Percentiles rank a stretch among this genome's conserved stretches.
These are phyloP conservation scores for Antheraea mylitta DNA, from an alignment of 1,140 invertebrate genomes.

Conservation along the genomic window DNA sequence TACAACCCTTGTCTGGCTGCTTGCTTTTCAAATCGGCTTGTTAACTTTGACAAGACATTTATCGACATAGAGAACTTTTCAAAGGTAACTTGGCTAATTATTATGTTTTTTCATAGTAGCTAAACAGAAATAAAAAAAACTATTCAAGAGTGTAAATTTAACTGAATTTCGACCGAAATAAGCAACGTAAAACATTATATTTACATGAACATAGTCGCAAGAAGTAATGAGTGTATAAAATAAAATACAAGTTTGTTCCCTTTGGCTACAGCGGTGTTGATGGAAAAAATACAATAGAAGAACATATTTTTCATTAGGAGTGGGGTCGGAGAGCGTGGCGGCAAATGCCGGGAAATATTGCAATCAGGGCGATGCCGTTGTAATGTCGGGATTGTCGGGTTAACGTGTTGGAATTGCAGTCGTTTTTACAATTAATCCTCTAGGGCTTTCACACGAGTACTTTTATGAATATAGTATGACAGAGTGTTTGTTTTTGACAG, in stretches of 20 bases:
- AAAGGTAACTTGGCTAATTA: too few species aligned
- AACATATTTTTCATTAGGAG: conserved; percentile 36
- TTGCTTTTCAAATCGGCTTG: too few species aligned
- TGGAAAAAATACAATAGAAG: conserved; percentile 28
- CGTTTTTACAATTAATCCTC: conserved; percentile 30
- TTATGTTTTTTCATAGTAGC: too few species aligned
- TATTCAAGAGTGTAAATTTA: too few species aligned
- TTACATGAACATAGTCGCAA: too few species aligned
- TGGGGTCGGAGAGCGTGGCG: conserved; percentile 24
- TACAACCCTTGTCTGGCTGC: too few species aligned
- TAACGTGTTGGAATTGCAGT: conserved; percentile 21
- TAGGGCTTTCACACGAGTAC: conserved; percentile 13
- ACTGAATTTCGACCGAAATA: too few species aligned
- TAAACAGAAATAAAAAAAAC: too few species aligned
- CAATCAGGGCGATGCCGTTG: conserved; percentile 23
- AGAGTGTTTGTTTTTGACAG: background rate
- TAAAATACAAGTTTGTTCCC: conserved; percentile 21
- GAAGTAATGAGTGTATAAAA: background rate
- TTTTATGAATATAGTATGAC: background rate
- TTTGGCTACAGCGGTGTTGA: conserved; percentile 7
- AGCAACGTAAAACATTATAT: too few species aligned
- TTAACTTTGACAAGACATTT: too few species aligned
- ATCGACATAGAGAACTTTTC: too few species aligned
- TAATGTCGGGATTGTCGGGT: conserved; percentile 15
- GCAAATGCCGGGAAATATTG: conserved; percentile 32